A percentile compares a stretch with the other conserved stretches of the same genome.
Evolutionary conservation across 2,113 vertebrate species (phyloP).

Genomic region (Myxocyprinus asiaticus): DNA sequence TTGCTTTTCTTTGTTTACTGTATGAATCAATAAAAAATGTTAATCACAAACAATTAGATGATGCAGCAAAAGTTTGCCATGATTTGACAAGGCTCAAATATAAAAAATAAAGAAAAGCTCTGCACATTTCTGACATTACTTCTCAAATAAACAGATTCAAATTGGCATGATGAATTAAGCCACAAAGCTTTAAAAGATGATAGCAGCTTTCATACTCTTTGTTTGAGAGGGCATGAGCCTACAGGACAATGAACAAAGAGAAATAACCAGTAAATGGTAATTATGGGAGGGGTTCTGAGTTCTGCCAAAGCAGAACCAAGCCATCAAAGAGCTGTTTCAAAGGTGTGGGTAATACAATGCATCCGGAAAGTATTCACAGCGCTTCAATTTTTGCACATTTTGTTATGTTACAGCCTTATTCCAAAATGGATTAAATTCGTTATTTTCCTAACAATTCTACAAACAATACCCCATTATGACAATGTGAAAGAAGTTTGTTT

Average conservation of each 20-base stretch:
- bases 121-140: slow-evolving; percentile 51
- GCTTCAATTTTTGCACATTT: too few species aligned
- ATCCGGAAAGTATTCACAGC: too few species aligned
- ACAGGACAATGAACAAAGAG: not conserved
- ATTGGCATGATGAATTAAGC: not conserved
- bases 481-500: too few species aligned
- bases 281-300: not conserved
- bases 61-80: too few species aligned
- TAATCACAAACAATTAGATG: too few species aligned
- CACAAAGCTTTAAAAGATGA: not conserved
- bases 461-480: too few species aligned
- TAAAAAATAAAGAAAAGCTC: slow-evolving; percentile 42
- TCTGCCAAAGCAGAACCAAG: not conserved
- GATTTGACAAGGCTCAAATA: too few species aligned
- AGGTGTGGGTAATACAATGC: not conserved
- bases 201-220: not conserved
- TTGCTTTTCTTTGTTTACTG: too few species aligned
- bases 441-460: too few species aligned
- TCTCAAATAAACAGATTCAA: slow-evolving; percentile 58
- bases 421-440: too few species aligned
- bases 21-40: too few species aligned
- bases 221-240: not conserved
- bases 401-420: too few species aligned
- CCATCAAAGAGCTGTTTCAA: slow-evolving; percentile 7
- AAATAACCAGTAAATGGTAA: not conserved